Evolutionary conservation across 2,113 vertebrate species (phyloP).

Genomic region (Erythrocercus mccallii): DNA sequence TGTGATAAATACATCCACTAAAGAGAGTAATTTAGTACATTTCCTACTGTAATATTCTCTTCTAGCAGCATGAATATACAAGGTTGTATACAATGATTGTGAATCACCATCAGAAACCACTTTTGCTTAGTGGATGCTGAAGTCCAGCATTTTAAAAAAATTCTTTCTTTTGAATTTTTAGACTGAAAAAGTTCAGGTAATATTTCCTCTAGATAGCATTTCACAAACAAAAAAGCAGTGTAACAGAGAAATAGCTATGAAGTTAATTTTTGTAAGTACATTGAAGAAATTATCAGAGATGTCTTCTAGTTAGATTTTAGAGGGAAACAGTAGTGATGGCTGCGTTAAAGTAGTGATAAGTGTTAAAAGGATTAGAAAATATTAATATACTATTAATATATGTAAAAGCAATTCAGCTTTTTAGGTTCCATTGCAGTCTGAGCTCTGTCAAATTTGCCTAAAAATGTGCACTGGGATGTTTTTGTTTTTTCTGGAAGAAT

Average conservation of each 20-base stretch:
- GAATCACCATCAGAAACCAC: neutral
- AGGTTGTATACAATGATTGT: neutral
- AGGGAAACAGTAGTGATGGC: neutral
- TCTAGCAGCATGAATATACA: neutral
- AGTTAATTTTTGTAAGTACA: neutral
- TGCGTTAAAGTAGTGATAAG: neutral
- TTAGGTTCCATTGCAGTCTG: constrained; percentile 38
- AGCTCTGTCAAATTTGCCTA: constrained; percentile 58
- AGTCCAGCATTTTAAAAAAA: neutral
- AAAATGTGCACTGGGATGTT: constrained; percentile 64
- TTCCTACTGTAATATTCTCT: neutral
- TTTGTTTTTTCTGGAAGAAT: constrained; percentile 64
- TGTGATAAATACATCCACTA: neutral
- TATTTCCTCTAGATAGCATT: neutral
- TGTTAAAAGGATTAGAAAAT: neutral
- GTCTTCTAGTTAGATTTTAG: neutral
- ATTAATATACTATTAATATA: neutral
- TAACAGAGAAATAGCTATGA: neutral
- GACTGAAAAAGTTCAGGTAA: neutral
- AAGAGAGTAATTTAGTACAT: neutral
- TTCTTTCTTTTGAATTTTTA: neutral
- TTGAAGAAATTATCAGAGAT: neutral
- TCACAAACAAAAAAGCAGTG: neutral
- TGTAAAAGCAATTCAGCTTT: constrained; percentile 37
- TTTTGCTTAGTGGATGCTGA: neutral